Percentiles rank a stretch among this genome's conserved stretches.
These are phyloP conservation scores for Trichogramma dendrolimi DNA, from an alignment of 2,888 invertebrate species.

Conservation along the genomic window DNA sequence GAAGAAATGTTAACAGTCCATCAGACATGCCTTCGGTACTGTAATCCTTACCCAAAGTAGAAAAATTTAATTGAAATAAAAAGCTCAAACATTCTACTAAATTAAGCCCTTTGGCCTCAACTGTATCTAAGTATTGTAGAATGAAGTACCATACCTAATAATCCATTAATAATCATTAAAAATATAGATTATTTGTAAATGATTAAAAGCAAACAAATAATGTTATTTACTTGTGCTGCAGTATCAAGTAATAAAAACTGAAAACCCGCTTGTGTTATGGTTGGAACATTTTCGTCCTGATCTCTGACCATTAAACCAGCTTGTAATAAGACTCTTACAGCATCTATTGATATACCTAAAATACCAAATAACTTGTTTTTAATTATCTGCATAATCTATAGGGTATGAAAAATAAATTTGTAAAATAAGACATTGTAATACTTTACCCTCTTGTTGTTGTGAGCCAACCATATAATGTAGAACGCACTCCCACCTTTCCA, in stretches of 20 bases:
- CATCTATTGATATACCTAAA: conserved; percentile 78
- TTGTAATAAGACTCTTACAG: conserved; percentile 86
- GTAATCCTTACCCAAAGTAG: conserved; percentile 91
- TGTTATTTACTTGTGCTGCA: conserved; percentile 75
- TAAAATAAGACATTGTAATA: not conserved
- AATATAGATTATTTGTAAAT: conserved; percentile 1
- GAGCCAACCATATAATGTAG: conserved; percentile 95
- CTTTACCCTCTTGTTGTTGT: conserved; percentile 71
- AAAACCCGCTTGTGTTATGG: conserved; percentile 93
- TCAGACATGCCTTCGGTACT: conserved; percentile 91
- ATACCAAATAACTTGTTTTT: conserved; percentile 4
- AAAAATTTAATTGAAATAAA: conserved; percentile 93
- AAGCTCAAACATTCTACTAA: conserved; percentile 90
- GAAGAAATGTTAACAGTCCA: conserved; percentile 82
- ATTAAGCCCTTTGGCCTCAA: conserved; percentile 79
- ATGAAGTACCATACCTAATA: conserved; percentile 88
- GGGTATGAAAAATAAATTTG: not conserved
- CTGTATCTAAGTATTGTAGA: conserved; percentile 90
- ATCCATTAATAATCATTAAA: conserved; percentile 1
- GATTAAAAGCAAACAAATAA: not conserved
- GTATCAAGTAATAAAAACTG: conserved; percentile 93
- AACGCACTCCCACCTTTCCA: conserved; percentile 94
- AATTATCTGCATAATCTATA: not conserved
- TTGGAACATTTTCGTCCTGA: conserved; percentile 74
- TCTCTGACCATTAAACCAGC: conserved; percentile 90